Evolutionary conservation across 2,797 vertebrate genomes (phyloP).

Genomic region (Sebastes oblongus): DNA sequence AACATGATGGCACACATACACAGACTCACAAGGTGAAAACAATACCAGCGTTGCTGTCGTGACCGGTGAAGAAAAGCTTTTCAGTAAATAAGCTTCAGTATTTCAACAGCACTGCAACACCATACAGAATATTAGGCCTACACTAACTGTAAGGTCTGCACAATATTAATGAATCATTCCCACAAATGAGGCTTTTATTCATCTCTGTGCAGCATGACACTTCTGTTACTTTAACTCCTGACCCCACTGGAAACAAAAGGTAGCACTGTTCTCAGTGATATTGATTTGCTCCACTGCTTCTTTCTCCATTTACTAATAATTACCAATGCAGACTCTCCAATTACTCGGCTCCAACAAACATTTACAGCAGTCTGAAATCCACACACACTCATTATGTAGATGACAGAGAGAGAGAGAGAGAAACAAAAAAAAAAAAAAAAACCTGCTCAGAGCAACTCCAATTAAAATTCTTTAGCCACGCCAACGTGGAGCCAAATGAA

Average conservation of each 20-base stretch:
- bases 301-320: constrained; percentile 84
- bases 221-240: constrained; percentile 46
- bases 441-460: constrained; percentile 75
- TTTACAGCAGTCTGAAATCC: constrained; percentile 75
- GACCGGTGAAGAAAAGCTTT: not conserved
- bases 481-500: constrained; percentile 68
- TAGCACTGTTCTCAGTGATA: constrained; percentile 62
- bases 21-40: not conserved
- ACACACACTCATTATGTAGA: constrained; percentile 81
- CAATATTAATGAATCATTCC: constrained; percentile 19
- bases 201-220: constrained; percentile 49
- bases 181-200: constrained; percentile 43
- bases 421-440: constrained; percentile 23
- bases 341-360: constrained; percentile 78
- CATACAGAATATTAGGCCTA: not conserved
- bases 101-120: not conserved
- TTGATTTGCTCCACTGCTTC: constrained; percentile 78
- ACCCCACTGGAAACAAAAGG: constrained; percentile 61
- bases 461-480: constrained; percentile 81
- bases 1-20: not conserved
- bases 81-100: not conserved
- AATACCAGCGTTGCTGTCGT: not conserved
- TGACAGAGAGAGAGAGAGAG: constrained; percentile 51
- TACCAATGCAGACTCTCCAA: constrained; percentile 78
- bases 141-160: not conserved